phyloP scores from a whole-genome alignment of 1,140 invertebrate genomes.

The Drosophila arizonae region DNA sequence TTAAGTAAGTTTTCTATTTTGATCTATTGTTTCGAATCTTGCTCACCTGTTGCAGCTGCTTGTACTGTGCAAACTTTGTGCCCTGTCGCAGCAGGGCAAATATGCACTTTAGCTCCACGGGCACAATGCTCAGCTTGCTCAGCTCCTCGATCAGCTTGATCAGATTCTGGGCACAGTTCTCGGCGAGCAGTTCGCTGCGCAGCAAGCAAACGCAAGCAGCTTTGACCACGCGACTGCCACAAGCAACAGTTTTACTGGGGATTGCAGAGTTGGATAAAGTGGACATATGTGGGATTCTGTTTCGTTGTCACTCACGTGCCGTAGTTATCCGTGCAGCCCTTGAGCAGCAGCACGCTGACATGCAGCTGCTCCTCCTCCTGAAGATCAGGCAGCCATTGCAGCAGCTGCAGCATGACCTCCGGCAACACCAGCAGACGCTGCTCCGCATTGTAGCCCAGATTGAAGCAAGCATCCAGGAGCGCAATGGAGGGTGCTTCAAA shows the following conservation, averaged over 20 bases:
- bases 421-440: constrained; percentile 63
- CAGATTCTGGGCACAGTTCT: constrained; percentile 83
- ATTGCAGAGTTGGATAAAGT: constrained; percentile 1
- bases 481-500: constrained; percentile 70
- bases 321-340: constrained; percentile 83
- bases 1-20: background rate
- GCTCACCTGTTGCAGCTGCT: constrained; percentile 73
- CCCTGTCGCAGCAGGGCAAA: constrained; percentile 68
- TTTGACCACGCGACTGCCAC: constrained; percentile 81
- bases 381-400: constrained; percentile 82
- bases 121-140: constrained; percentile 85
- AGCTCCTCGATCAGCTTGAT: constrained; percentile 85
- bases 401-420: constrained; percentile 70
- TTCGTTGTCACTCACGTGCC: constrained; percentile 73
- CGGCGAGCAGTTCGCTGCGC: constrained; percentile 59
- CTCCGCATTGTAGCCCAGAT: constrained; percentile 82
- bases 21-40: background rate
- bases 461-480: constrained; percentile 81
- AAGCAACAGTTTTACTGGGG: constrained; percentile 82
- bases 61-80: constrained; percentile 64
- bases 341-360: constrained; percentile 79
- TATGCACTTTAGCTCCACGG: constrained; percentile 84
- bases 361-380: constrained; percentile 82
- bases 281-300: background rate
- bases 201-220: constrained; percentile 82